Evolutionary conservation across 2,113 vertebrate genomes (phyloP).

Genomic region (Harpagus bidentatus): DNA sequence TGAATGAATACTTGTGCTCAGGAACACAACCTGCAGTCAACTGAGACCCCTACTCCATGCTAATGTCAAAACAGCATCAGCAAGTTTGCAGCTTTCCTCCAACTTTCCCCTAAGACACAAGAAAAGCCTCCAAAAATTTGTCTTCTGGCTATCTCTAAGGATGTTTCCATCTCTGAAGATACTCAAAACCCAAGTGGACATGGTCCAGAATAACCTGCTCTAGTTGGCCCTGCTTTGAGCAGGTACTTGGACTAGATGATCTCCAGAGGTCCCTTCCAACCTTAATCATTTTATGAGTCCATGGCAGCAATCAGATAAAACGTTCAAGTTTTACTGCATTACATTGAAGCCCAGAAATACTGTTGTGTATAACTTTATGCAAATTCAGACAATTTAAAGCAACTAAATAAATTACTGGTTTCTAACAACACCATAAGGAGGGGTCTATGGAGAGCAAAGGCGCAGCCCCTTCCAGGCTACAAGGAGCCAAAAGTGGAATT

Average conservation of each 20-base stretch:
- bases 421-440: background rate
- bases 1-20: background rate
- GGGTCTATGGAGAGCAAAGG: rapidly evolving
- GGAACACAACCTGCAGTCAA: background rate
- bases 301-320: background rate
- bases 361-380: background rate
- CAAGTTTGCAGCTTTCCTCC: background rate
- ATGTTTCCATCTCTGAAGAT: background rate
- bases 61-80: background rate
- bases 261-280: background rate
- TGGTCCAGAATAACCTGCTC: background rate
- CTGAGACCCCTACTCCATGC: background rate
- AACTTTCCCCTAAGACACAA: background rate
- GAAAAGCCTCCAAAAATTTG: background rate
- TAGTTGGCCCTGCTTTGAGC: background rate
- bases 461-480: background rate
- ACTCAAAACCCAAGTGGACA: background rate
- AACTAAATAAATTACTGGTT: background rate
- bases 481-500: background rate
- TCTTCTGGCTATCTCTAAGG: background rate
- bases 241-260: background rate
- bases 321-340: background rate
- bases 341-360: background rate
- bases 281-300: background rate
- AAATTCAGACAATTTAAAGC: background rate